Evolutionary conservation across 1,140 invertebrate species (phyloP).

Genomic region (Solen grandis): DNA sequence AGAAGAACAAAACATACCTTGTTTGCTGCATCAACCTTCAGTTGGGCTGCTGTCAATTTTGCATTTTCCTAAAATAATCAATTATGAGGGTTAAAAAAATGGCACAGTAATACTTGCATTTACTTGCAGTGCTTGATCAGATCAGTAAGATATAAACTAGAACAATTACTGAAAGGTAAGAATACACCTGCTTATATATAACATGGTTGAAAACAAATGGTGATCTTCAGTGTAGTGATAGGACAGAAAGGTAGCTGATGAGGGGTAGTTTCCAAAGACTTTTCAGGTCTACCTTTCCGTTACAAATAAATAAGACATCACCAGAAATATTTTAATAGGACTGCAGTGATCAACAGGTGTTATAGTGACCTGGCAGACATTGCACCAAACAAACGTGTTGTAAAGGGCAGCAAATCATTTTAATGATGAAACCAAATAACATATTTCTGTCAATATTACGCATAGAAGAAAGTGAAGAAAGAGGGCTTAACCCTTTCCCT

Average conservation of each 20-base stretch:
- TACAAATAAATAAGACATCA: too few relatives aligned
- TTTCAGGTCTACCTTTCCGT: too few relatives aligned
- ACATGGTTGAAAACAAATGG: neutral
- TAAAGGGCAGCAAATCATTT: too few relatives aligned
- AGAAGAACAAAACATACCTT: conserved; percentile 59
- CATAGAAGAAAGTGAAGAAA: too few relatives aligned
- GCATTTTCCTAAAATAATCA: conserved; percentile 67
- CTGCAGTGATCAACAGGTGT: too few relatives aligned
- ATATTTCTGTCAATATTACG: too few relatives aligned
- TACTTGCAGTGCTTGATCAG: neutral
- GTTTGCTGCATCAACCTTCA: conserved; percentile 75
- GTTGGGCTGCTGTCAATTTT: conserved; percentile 60
- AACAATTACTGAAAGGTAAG: neutral
- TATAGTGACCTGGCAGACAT: too few relatives aligned
- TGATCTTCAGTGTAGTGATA: neutral
- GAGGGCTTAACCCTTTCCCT: too few relatives aligned
- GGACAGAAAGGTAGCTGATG: neutral
- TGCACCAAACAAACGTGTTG: too few relatives aligned
- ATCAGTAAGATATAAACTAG: neutral
- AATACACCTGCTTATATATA: neutral
- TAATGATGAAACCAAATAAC: too few relatives aligned
- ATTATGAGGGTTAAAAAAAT: conserved; percentile 38
- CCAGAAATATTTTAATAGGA: too few relatives aligned
- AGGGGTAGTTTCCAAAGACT: neutral
- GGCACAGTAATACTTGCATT: neutral